Evolutionary conservation across 2,113 vertebrate species (phyloP).

Genomic region (Corythoichthys intestinalis): DNA sequence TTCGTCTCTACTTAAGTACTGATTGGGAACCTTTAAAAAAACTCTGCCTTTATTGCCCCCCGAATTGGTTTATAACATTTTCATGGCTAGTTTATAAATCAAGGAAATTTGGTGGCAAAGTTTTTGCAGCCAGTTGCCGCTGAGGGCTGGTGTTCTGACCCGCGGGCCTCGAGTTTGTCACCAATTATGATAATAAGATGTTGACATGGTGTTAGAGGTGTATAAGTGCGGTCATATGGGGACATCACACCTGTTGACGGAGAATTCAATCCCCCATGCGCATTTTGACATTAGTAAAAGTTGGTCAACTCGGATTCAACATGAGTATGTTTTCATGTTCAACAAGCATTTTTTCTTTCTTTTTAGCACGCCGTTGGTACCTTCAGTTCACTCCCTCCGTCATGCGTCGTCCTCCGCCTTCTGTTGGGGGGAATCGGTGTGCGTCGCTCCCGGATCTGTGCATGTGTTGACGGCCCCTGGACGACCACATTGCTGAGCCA

Average conservation of each 20-base stretch:
- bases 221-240: constrained; percentile 1
- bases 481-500: background rate
- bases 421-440: background rate
- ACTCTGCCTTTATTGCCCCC: background rate
- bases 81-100: background rate
- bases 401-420: constrained; percentile 6
- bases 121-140: background rate
- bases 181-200: background rate
- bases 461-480: constrained; percentile 24
- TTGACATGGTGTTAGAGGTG: background rate
- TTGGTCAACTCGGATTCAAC: background rate
- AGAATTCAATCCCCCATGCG: background rate
- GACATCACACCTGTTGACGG: constrained; percentile 27
- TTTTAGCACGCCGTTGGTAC: background rate
- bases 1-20: background rate
- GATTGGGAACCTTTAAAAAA: background rate
- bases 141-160: background rate
- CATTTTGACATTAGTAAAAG: background rate
- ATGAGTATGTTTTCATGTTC: background rate
- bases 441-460: constrained; percentile 41
- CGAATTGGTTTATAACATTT: background rate
- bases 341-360: background rate
- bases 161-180: background rate
- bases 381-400: constrained; percentile 8
- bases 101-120: background rate